Evolutionary conservation across 2,888 invertebrate species (phyloP).

Genomic region (Drosophila setosimentum): DNA sequence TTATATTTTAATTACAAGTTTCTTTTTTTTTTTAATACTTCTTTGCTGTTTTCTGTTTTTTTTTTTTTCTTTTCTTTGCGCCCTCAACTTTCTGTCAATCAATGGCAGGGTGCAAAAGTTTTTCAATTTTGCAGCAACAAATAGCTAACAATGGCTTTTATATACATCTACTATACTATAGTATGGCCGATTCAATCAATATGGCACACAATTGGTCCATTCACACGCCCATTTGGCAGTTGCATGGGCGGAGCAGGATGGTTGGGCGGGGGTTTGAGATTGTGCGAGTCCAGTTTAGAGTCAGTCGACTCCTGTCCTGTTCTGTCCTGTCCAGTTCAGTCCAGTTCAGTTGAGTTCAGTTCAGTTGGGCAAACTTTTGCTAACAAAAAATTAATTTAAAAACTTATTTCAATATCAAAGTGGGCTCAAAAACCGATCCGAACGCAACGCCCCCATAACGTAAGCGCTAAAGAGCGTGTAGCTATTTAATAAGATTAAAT

Average conservation of each 20-base stretch:
- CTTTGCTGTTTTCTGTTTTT: neutral
- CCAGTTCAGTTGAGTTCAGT: constrained; percentile 46
- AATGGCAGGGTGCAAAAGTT: constrained; percentile 61
- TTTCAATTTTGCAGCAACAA: constrained; percentile 77
- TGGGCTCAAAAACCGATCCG: constrained; percentile 46
- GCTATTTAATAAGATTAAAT: constrained; percentile 81
- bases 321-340: constrained; percentile 26
- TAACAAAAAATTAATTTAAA: constrained; percentile 79
- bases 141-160: constrained; percentile 74
- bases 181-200: constrained; percentile 72
- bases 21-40: constrained; percentile 18
- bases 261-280: neutral
- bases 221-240: constrained; percentile 75
- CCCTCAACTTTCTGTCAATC: constrained; percentile 59
- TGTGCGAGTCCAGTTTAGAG: constrained; percentile 5
- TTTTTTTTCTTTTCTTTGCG: constrained; percentile 23
- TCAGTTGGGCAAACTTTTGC: constrained; percentile 63
- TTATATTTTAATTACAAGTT: constrained; percentile 72
- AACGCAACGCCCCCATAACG: constrained; percentile 11
- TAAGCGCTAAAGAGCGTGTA: constrained; percentile 60
- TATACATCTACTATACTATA: constrained; percentile 27
- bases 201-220: constrained; percentile 74
- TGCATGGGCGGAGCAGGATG: neutral
- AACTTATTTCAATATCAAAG: constrained; percentile 79
- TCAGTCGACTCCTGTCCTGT: constrained; percentile 4